These are phyloP conservation scores for Andricus quercusramuli DNA, from an alignment of 2,888 invertebrate species.

Conservation along the genomic window DNA sequence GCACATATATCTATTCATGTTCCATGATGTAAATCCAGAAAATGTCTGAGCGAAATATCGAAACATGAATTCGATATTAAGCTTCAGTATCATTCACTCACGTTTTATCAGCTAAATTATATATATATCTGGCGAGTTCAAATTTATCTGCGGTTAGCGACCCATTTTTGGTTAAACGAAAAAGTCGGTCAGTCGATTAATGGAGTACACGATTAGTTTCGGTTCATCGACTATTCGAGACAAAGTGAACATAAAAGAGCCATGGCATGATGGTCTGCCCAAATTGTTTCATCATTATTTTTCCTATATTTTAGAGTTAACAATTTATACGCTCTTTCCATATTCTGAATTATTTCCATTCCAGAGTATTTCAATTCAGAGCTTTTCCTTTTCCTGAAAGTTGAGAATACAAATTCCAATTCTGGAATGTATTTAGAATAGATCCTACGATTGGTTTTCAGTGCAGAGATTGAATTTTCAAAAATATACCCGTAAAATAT, in stretches of 20 bases:
- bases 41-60: slow-evolving; percentile 37
- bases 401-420: too few relatives aligned
- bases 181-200: slow-evolving; percentile 34
- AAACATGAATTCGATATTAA: slow-evolving; percentile 33
- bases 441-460: not conserved
- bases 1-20: not conserved
- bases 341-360: not conserved
- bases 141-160: slow-evolving; percentile 34
- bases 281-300: not conserved
- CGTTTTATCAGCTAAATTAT: slow-evolving; percentile 30
- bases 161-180: slow-evolving; percentile 28
- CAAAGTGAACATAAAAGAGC: not conserved
- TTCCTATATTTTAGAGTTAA: not conserved
- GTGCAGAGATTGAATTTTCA: not conserved
- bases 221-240: slow-evolving; percentile 28
- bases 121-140: slow-evolving; percentile 28
- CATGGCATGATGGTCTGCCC: not conserved
- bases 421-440: too few relatives aligned
- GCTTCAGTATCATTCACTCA: slow-evolving; percentile 14
- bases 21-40: slow-evolving; percentile 21
- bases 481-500: too few relatives aligned
- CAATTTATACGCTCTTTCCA: not conserved
- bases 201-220: slow-evolving; percentile 20
- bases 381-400: too few relatives aligned
- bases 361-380: too few relatives aligned